These are phyloP conservation scores for Dipodomys merriami DNA, from an alignment of 2,113 vertebrate genomes.

Conservation along the genomic window DNA sequence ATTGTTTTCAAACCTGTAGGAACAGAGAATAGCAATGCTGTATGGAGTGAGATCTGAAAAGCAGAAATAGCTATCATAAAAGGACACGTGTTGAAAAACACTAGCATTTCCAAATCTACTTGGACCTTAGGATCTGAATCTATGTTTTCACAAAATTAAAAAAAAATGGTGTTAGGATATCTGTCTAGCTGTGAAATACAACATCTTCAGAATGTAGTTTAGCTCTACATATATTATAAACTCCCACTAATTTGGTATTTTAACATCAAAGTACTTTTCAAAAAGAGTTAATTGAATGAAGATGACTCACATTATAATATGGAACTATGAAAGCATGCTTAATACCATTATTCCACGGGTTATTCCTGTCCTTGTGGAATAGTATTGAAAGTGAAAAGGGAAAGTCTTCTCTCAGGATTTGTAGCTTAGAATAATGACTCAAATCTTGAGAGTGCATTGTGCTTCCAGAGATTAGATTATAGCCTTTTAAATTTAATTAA, in stretches of 20 bases:
- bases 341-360: not conserved
- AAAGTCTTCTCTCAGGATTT: not conserved
- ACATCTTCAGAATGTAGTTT: not conserved
- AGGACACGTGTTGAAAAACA: not conserved
- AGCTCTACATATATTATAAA: not conserved
- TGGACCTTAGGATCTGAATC: not conserved
- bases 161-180: not conserved
- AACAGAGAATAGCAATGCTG: not conserved
- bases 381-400: not conserved
- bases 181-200: not conserved
- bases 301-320: not conserved
- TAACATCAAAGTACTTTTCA: not conserved
- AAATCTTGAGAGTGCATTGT: not conserved
- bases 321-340: not conserved
- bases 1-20: not conserved
- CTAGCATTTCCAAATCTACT: not conserved
- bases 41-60: not conserved
- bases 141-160: not conserved
- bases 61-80: no score
- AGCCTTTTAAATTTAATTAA: not conserved
- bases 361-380: not conserved
- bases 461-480: not conserved
- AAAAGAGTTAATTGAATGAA: not conserved
- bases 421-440: not conserved
- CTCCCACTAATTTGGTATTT: not conserved